These are phyloP conservation scores for Valencia hispanica DNA, from an alignment of 2,797 vertebrate species.

Conservation along the genomic window DNA sequence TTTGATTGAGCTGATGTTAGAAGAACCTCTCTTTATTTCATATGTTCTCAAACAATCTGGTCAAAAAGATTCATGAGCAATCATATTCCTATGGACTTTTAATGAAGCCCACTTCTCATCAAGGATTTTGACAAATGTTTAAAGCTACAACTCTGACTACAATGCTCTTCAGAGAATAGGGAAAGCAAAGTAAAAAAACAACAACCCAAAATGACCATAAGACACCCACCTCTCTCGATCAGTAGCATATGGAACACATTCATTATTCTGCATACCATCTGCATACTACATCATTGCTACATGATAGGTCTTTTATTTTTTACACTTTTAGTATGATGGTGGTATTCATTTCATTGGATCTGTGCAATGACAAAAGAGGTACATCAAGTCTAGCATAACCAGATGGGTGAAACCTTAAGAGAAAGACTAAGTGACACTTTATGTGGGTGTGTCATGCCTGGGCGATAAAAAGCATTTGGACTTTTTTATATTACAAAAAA, in stretches of 20 bases:
- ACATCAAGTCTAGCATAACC: neutral
- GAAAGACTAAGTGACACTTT: neutral
- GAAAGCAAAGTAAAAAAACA: neutral
- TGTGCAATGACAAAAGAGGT: neutral
- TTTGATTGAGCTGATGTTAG: neutral
- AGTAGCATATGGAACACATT: neutral
- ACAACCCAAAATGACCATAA: neutral
- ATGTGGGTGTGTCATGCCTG: neutral
- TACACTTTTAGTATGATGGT: neutral
- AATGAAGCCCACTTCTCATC: neutral
- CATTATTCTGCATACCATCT: neutral
- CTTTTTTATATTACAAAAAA: neutral
- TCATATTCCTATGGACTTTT: neutral
- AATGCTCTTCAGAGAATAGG: neutral
- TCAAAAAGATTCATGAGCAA: neutral
- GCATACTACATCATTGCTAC: neutral
- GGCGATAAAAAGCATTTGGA: neutral
- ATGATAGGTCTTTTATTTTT: neutral
- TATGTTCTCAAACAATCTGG: neutral
- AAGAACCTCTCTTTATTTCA: neutral
- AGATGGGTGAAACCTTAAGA: neutral
- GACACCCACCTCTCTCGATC: neutral
- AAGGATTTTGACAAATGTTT: neutral
- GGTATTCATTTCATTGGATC: neutral
- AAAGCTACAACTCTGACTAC: neutral